Evolutionary conservation across 2,797 vertebrate species (phyloP).

Genomic region (Cossypha caffra): DNA sequence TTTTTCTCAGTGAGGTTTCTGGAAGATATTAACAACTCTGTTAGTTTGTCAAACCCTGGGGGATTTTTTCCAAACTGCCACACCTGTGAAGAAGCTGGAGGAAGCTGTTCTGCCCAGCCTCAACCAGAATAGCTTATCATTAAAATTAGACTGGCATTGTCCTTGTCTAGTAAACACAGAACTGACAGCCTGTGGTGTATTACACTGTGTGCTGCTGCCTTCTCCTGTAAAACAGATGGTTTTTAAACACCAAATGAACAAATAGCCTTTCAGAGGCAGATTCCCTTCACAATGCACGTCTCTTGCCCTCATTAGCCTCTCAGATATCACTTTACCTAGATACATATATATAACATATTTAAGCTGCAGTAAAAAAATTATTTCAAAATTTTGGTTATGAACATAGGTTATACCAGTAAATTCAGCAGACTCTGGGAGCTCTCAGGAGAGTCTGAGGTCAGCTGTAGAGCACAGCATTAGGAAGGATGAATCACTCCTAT

Average conservation of each 20-base stretch:
- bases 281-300: not conserved
- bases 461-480: not conserved
- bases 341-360: not conserved
- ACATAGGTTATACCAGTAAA: not conserved
- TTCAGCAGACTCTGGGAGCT: not conserved
- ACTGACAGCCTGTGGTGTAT: not conserved
- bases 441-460: conserved; percentile 47
- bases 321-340: not conserved
- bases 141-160: not conserved
- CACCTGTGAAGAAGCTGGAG: not conserved
- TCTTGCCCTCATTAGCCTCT: not conserved
- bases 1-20: not conserved
- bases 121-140: not conserved
- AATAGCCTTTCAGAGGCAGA: not conserved
- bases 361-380: not conserved
- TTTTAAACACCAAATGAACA: not conserved
- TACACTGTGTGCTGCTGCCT: not conserved
- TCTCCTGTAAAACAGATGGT: not conserved
- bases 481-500: conserved; percentile 26
- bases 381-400: not conserved
- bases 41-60: not conserved
- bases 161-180: not conserved
- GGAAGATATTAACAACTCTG: not conserved
- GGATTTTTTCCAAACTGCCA: not conserved
- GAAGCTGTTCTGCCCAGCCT: not conserved